phyloP scores from a whole-genome alignment of 2,888 invertebrate genomes.

The Stramonita haemastoma region DNA sequence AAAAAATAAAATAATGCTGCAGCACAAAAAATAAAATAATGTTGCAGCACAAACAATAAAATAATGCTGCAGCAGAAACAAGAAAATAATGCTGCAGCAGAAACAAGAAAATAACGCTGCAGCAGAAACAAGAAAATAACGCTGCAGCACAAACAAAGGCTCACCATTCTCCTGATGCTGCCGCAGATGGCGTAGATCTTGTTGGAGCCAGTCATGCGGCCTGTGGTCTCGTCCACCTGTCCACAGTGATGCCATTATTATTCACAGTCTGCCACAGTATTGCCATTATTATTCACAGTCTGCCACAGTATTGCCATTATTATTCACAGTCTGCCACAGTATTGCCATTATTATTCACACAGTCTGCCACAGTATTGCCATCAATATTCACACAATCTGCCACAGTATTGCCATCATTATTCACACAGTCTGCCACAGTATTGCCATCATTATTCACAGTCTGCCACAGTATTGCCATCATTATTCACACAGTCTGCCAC shows the following conservation, averaged over 20 bases:
- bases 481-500: too few species aligned
- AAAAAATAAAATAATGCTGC: neutral
- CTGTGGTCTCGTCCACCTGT: slow-evolving; percentile 91
- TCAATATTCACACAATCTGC: too few species aligned
- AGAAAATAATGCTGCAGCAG: neutral
- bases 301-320: too few species aligned
- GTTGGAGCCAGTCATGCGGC: slow-evolving; percentile 90
- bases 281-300: too few species aligned
- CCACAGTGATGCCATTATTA: neutral
- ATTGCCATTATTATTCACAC: too few species aligned
- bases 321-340: too few species aligned
- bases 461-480: too few species aligned
- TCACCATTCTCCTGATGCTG: slow-evolving; percentile 94
- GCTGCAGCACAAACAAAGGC: slow-evolving; percentile 40
- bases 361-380: too few species aligned
- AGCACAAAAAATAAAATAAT: neutral
- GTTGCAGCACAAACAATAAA: neutral
- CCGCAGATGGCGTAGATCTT: slow-evolving; percentile 99
- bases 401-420: too few species aligned
- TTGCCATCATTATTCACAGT: too few species aligned
- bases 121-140: neutral
- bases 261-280: too few species aligned
- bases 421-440: too few species aligned
- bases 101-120: neutral
- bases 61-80: neutral